These are phyloP conservation scores for Zaprionus bogoriensis DNA, from an alignment of 2,888 invertebrate genomes.

Conservation along the genomic window DNA sequence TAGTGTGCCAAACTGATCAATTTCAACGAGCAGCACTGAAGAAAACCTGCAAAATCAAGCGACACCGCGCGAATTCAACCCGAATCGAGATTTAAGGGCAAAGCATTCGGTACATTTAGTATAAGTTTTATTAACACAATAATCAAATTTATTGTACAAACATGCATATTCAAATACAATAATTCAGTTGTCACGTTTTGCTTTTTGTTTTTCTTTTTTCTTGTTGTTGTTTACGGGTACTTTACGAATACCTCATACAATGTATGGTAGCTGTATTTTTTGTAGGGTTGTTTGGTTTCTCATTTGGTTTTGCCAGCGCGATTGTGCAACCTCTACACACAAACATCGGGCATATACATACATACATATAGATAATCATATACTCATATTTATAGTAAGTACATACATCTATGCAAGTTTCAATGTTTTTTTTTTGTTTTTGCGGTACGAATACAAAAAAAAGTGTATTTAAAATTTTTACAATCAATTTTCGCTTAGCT, in stretches of 20 bases:
- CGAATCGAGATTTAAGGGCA: too few species aligned
- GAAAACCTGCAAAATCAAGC: too few species aligned
- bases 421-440: not conserved
- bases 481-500: constrained; percentile 7
- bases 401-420: constrained; percentile 21
- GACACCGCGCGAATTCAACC: too few species aligned
- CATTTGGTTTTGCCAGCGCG: not conserved
- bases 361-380: not conserved
- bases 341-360: not conserved
- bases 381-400: not conserved
- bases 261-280: not conserved
- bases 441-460: constrained; percentile 19
- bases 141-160: constrained; percentile 60
- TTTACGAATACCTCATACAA: not conserved
- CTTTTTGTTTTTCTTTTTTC: constrained; percentile 8
- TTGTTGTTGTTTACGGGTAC: constrained; percentile 1
- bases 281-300: not conserved
- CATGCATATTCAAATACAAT: constrained; percentile 65
- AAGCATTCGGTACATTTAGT: constrained; percentile 40
- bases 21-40: not conserved
- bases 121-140: constrained; percentile 65
- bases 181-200: constrained; percentile 32
- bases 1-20: too few species aligned
- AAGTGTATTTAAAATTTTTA: constrained; percentile 30
- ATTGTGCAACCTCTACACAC: too few species aligned